These are phyloP conservation scores for Drosophila malerkotliana DNA, from an alignment of 1,140 invertebrate genomes.

Conservation along the genomic window DNA sequence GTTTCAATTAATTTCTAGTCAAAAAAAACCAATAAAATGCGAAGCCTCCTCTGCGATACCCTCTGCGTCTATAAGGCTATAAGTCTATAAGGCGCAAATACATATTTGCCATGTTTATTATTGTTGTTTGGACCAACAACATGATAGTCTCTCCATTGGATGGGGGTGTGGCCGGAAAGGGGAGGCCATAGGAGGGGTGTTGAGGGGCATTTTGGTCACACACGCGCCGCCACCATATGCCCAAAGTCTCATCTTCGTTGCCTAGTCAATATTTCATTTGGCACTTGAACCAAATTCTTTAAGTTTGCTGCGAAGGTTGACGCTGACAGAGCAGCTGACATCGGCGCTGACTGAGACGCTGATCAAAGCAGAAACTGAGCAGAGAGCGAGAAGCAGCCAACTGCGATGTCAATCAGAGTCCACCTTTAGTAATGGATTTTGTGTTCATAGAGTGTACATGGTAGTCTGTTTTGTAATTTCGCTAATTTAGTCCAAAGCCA, in stretches of 20 bases:
- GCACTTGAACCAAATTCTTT: conserved; percentile 82
- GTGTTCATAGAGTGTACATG: conserved; percentile 1
- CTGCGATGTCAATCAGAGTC: conserved; percentile 5
- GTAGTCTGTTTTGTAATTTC: conserved; percentile 19
- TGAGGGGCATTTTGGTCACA: conserved; percentile 33
- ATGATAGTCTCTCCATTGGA: conserved; percentile 32
- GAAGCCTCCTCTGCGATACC: conserved; percentile 9
- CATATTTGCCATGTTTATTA: conserved; percentile 71
- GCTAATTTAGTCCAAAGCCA: conserved; percentile 26
- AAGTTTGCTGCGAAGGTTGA: conserved; percentile 70
- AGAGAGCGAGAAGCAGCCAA: no score
- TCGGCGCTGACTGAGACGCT: conserved; percentile 18
- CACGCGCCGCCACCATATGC: conserved; percentile 62
- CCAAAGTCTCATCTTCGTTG: conserved; percentile 55
- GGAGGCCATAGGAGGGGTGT: neutral
- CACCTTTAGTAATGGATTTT: conserved; percentile 39
- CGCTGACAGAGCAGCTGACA: conserved; percentile 8
- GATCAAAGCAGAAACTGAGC: conserved; percentile 5
- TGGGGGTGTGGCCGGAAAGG: neutral
- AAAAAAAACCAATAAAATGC: conserved; percentile 7
- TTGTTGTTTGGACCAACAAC: conserved; percentile 67
- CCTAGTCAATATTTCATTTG: conserved; percentile 82
- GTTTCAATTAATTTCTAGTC: conserved; percentile 21
- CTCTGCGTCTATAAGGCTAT: conserved; percentile 12
- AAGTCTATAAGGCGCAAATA: conserved; percentile 14